Conservation (phyloP, 2,888 invertebrate genomes). For the Mimumesa dahlbomi region DNA sequence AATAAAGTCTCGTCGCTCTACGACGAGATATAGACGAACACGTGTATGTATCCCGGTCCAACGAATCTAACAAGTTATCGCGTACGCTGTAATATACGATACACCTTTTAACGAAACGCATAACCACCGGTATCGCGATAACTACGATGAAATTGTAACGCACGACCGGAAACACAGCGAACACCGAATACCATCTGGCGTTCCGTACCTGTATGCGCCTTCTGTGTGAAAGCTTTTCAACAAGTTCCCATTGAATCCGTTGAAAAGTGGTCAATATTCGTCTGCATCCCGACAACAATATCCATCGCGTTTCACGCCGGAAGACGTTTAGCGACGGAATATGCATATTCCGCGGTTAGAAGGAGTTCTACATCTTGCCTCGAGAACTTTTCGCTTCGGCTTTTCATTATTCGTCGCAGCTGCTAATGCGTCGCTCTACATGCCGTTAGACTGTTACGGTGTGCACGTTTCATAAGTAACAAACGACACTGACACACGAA, state of each 20-base stretch:
- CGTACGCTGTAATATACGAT: too few relatives aligned
- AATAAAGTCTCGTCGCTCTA: not conserved
- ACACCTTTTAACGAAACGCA: not conserved
- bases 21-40: not conserved
- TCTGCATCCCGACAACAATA: not conserved
- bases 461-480: slow-evolving; percentile 10
- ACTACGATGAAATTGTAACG: not conserved
- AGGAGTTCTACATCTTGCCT: not conserved
- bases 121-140: too few relatives aligned
- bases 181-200: slow-evolving; percentile 9
- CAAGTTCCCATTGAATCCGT: not conserved
- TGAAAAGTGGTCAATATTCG: not conserved
- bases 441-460: slow-evolving; percentile 19
- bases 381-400: slow-evolving; percentile 28
- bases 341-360: not conserved
- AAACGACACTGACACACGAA: not conserved
- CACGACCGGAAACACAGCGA: not conserved
- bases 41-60: not conserved
- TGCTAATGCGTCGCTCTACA: not conserved
- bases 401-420: slow-evolving; percentile 1
- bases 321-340: not conserved
- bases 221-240: not conserved
- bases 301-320: not conserved
- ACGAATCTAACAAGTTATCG: too few relatives aligned
- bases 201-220: not conserved